Conservation (phyloP, 2,797 vertebrate genomes). For the Benthosema pterotum region DNA sequence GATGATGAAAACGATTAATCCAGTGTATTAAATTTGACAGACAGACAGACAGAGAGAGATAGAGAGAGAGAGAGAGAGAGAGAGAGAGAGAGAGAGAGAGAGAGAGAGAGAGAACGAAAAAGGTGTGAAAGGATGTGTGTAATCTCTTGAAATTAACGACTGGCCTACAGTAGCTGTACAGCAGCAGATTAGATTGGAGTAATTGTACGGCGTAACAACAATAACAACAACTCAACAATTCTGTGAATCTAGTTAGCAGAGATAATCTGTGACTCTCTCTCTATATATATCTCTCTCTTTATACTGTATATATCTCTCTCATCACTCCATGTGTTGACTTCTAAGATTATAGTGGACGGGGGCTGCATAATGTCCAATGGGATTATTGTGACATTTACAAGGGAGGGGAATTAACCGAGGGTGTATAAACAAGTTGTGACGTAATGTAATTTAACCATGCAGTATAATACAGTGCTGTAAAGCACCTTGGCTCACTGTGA, state of each 20-base stretch:
- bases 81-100: neutral
- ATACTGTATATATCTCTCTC: slow-evolving; percentile 7
- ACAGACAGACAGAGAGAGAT: slow-evolving; percentile 27
- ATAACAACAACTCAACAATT: slow-evolving; percentile 19
- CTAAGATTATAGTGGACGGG: slow-evolving; percentile 1
- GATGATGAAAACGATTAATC: neutral
- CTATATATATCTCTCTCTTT: neutral
- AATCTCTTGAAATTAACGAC: slow-evolving; percentile 32
- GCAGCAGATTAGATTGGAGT: neutral
- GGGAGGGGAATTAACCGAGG: slow-evolving; percentile 12
- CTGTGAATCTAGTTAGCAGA: slow-evolving; percentile 20
- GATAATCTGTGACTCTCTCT: slow-evolving; percentile 26
- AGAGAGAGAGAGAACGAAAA: slow-evolving; percentile 1
- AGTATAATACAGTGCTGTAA: too few relatives aligned
- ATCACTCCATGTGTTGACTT: slow-evolving; percentile 5
- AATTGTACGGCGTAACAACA: slow-evolving; percentile 34
- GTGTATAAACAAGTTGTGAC: slow-evolving; percentile 17
- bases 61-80: slow-evolving; percentile 15
- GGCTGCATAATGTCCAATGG: slow-evolving; percentile 13
- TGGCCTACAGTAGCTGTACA: neutral
- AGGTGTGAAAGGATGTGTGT: slow-evolving; percentile 21
- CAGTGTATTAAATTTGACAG: neutral
- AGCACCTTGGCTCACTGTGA: too few relatives aligned
- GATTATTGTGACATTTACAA: slow-evolving; percentile 26
- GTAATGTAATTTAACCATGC: neutral